Base-by-base conservation (phyloP, 2,113 vertebrate genomes). In the Rhipidura dahli region DNA sequence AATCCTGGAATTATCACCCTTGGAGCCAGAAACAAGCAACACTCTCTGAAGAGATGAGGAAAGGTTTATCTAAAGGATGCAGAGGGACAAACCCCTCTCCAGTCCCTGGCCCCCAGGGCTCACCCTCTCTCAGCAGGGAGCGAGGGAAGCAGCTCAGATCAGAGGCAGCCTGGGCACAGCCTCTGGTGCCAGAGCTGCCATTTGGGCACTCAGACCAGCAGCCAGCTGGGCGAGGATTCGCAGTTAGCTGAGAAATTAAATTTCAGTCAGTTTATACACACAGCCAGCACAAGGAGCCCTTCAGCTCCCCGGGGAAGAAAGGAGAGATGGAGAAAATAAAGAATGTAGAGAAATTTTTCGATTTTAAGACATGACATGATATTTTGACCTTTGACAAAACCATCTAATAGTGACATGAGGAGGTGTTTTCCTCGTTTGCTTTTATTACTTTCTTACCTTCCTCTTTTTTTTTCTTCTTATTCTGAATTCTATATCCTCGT, bases 81-180 rank as follows among this genome's bases (percentile, higher is more conserved):
- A 40, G 4, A 49, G 40, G 27, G n/a, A 7, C 42, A 57, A 69
- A 57, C 3, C 44, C 53, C 18, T 33, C 35, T 9, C 11, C 64
- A 59, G 23, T 1, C 4, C 9, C n/a, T 68, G 51, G n/a, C 53
- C n/a, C 44, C 11, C 1, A 0, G 3, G 1, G 10, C 8, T 49
- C 44, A 10, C 64, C 63, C 28, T 39, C 63, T 5, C 0, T 1
- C 22, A 49, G 64, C 78, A 81, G 64, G 40, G 40, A 56, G 27
- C 3, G 61, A 26, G 50, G 7, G 77, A 22, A 47, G 50, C 76
- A 56, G 51, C 63, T 56, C 50, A 13, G 60, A 1, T 3, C 49
- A 30, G 60, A 51, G 39, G 37, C 57, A 53, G 33, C 7, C 50
- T 39, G n/a, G 51, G 20, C 4, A 5, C 77, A 66, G 39, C 61